Evolutionary conservation across 2,888 invertebrate species (phyloP).

Genomic region (Eupithecia subumbrata): DNA sequence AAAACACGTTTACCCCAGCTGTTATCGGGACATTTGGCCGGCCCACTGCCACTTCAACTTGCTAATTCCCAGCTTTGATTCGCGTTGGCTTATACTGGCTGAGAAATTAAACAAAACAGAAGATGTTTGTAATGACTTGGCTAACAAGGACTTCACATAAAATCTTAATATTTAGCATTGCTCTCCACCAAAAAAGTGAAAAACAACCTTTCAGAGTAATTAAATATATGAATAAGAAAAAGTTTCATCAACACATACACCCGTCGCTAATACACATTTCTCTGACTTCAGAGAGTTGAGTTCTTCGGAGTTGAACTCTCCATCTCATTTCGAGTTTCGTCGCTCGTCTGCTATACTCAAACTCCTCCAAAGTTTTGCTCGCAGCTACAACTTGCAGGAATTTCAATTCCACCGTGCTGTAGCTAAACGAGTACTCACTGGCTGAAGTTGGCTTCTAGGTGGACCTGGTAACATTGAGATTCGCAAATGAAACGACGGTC

Average conservation of each 20-base stretch:
- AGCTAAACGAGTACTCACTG: conserved; percentile 23
- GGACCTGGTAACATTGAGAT: not conserved
- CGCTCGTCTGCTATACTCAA: conserved; percentile 24
- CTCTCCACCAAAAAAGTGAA: not conserved
- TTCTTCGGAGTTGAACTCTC: not conserved
- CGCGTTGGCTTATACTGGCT: no score
- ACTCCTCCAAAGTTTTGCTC: conserved; percentile 50
- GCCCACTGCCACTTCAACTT: no score
- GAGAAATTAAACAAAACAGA: not conserved
- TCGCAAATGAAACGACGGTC: not conserved
- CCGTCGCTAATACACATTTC: not conserved
- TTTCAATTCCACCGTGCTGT: conserved; percentile 41
- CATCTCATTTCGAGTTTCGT: conserved; percentile 1
- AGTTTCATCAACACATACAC: not conserved
- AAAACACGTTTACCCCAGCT: no score
- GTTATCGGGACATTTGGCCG: no score
- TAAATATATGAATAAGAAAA: not conserved
- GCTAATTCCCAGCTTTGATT: no score
- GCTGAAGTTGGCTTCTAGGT: conserved; percentile 1
- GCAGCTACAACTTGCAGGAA: conserved; percentile 53
- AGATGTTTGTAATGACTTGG: not conserved
- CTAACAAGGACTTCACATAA: not conserved
- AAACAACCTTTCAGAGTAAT: no score
- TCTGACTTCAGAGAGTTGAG: not conserved
- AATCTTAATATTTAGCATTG: not conserved